Base-by-base conservation (phyloP, 2,797 vertebrate genomes). In the Mormyrops attenuatus region DNA sequence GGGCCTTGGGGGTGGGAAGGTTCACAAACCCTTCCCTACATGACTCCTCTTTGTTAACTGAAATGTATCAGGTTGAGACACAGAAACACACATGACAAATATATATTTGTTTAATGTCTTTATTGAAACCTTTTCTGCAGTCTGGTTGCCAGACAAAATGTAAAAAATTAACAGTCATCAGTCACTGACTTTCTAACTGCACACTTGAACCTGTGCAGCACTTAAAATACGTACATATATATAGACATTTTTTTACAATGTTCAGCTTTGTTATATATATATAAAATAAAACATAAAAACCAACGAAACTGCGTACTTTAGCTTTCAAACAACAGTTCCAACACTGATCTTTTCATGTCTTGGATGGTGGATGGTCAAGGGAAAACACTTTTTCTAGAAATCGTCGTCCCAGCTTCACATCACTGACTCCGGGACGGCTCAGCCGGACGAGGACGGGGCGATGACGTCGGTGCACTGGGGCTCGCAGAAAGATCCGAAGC, bases 391-490 rank as follows among this genome's bases (percentile, higher is more conserved):
- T 63, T 88, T n/a, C 13, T 34, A 87, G 53, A 30, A 87, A 34
- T 30, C 22, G 26, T 82, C 11, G 20, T 13, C 0, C 13, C 7
- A 41, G 15, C 69, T 38, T 34, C 34, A 38, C n/a, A 2, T 9
- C 60, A 3, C 8, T 5, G 3, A 30, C 60, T 30, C 63, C 63
- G 13, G 63, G 63, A 34, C 0, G 11, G n/a, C 38, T 88, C 73
- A 90, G 38, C 88, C 90, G 38, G 80, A 41, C 5, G 73, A 49
- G 26, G 86, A 26, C 2, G 89, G 95, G 90, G 95, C 95, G 89
- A 97, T 97, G 89, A 96, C 96, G 90, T 97, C 96, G 85, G 96
- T 97, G 89, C 96, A 97, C 92, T 97, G 97, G 11, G 97, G 96
- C 88, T 97, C 96, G 92, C 97, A 97, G 93, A 97, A 97, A 41